Evolutionary conservation across 2,888 invertebrate genomes (phyloP).

Genomic region (Cerceris rybyensis): DNA sequence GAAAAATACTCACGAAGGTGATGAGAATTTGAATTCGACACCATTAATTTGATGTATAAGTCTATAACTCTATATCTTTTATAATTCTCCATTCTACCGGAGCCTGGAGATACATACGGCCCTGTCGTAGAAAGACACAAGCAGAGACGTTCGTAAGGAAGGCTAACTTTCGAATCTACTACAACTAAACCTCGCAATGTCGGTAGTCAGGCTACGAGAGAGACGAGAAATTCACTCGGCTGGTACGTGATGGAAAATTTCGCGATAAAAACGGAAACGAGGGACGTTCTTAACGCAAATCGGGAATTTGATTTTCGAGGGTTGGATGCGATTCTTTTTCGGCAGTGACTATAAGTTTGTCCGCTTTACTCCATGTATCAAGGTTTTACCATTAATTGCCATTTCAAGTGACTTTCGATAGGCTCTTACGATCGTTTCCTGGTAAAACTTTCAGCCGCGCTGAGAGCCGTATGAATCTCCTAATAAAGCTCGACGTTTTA

Average conservation of each 20-base stretch:
- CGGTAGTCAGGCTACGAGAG: conserved; percentile 47
- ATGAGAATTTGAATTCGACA: neutral
- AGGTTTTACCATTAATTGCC: neutral
- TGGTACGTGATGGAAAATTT: conserved; percentile 73
- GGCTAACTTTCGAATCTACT: conserved; percentile 75
- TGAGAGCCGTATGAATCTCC: neutral
- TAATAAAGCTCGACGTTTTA: too few relatives aligned
- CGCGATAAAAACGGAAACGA: conserved; percentile 59
- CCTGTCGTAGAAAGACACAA: conserved; percentile 70
- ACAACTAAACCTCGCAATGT: conserved; percentile 56
- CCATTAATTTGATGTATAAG: too few relatives aligned
- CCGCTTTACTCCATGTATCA: neutral
- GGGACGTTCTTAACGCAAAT: neutral
- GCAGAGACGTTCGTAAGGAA: conserved; percentile 62
- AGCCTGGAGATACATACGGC: conserved; percentile 60
- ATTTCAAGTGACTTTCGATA: neutral
- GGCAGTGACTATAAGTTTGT: neutral
- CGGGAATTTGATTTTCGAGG: conserved; percentile 19
- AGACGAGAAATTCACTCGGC: conserved; percentile 72
- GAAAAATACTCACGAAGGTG: too few relatives aligned
- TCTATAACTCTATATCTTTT: neutral
- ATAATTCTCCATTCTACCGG: conserved; percentile 20
- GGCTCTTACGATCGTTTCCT: neutral
- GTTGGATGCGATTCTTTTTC: neutral
- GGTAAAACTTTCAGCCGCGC: neutral